Evolutionary conservation across 2,888 invertebrate genomes (phyloP).

Genomic region (Andrena trimmerana): DNA sequence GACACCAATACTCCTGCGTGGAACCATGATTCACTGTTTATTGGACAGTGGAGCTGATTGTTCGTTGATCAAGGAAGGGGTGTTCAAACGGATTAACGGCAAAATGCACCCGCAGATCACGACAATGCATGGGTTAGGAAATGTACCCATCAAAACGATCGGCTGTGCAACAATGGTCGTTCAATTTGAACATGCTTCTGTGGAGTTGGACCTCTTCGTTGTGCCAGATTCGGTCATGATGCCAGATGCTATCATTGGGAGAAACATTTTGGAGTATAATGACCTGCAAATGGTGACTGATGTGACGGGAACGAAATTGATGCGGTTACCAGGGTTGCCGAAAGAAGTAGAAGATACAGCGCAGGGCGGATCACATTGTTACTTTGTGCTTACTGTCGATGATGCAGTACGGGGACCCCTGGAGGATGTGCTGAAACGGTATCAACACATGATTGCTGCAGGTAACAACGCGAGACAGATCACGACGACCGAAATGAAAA

Average conservation of each 20-base stretch:
- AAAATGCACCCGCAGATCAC: neutral
- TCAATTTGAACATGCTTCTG: neutral
- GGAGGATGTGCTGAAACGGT: too few species aligned
- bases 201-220: constrained; percentile 22
- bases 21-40: neutral
- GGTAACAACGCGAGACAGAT: too few species aligned
- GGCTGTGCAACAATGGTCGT: neutral
- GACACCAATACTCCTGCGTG: neutral
- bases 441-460: too few species aligned
- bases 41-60: constrained; percentile 20
- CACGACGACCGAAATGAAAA: too few species aligned
- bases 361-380: too few species aligned
- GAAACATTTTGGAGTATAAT: too few species aligned
- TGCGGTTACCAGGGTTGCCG: too few species aligned
- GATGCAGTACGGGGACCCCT: too few species aligned
- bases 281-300: too few species aligned
- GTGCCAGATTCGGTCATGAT: neutral
- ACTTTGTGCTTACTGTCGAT: too few species aligned
- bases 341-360: too few species aligned
- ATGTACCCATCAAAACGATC: neutral
- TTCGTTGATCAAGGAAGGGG: neutral
- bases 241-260: constrained; percentile 10
- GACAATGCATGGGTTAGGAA: neutral
- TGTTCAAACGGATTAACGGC: neutral
- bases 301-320: too few species aligned